phyloP scores from a whole-genome alignment of 2,888 invertebrate species.

The Ochropacha duplaris region DNA sequence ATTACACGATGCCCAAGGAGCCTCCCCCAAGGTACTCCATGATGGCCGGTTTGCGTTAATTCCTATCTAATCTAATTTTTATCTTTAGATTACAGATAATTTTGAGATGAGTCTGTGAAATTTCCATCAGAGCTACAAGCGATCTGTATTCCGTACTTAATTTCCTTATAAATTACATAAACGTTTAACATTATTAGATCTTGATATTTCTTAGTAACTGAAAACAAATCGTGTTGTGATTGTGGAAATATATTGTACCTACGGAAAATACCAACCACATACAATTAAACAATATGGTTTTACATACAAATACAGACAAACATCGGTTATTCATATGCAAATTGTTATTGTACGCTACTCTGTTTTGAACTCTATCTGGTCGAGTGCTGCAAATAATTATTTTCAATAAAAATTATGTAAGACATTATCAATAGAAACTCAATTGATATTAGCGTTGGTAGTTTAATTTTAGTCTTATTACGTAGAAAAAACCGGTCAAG shows the following conservation, averaged over 20 bases:
- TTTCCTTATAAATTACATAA: background rate
- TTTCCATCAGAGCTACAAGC: background rate
- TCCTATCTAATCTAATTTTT: too few species aligned
- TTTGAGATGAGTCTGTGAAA: background rate
- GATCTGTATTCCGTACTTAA: background rate
- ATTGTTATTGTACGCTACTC: background rate
- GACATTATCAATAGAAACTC: background rate
- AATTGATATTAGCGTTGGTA: too few species aligned
- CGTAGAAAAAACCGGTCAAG: too few species aligned
- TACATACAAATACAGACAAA: slow-evolving; percentile 16
- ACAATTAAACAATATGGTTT: slow-evolving; percentile 2
- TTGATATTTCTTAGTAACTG: background rate
- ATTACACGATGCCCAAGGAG: too few species aligned
- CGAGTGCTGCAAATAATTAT: background rate
- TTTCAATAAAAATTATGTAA: background rate
- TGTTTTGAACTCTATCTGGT: background rate
- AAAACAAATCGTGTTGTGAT: background rate
- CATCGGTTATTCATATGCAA: background rate
- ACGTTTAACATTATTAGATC: background rate
- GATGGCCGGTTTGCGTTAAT: too few species aligned
- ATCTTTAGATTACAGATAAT: too few species aligned
- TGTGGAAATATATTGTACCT: background rate
- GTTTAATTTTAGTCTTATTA: too few species aligned
- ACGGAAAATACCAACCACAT: background rate
- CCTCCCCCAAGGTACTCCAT: too few species aligned